Percentiles rank a stretch among this genome's conserved stretches.
These are phyloP conservation scores for Bilobella aurantiaca DNA, from an alignment of 1,140 invertebrate species.

Conservation along the genomic window DNA sequence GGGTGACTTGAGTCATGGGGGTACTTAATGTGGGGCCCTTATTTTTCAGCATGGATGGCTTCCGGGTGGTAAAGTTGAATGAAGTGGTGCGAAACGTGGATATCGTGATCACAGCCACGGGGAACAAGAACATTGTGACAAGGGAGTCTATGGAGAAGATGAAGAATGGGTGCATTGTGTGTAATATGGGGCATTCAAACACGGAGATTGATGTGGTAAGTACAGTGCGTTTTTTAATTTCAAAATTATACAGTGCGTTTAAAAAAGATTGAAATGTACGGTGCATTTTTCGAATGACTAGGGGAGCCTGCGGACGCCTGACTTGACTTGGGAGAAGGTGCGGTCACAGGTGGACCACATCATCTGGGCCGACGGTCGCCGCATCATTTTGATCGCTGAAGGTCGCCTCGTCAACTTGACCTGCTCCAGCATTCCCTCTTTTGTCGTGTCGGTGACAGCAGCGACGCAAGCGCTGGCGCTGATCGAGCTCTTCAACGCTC, in stretches of 20 bases:
- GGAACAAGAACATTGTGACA: constrained; percentile 92
- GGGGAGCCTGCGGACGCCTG: constrained; percentile 84
- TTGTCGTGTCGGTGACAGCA: constrained; percentile 90
- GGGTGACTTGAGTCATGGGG: too few species aligned
- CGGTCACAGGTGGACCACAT: constrained; percentile 94
- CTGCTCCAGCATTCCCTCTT: constrained; percentile 93
- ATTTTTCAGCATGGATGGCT: constrained; percentile 85
- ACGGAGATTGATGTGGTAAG: constrained; percentile 93
- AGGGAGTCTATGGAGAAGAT: constrained; percentile 92
- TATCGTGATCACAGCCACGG: constrained; percentile 89
- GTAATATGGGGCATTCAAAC: constrained; percentile 97
- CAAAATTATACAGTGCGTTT: constrained; percentile 98
- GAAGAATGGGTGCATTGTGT: constrained; percentile 92
- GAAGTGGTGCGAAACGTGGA: constrained; percentile 89
- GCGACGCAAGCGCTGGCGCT: constrained; percentile 88
- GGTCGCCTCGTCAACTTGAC: constrained; percentile 90
- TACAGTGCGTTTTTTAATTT: too few species aligned
- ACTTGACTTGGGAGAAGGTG: constrained; percentile 94
- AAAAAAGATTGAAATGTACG: constrained; percentile 96
- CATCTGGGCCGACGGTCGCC: constrained; percentile 87
- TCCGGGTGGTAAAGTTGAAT: constrained; percentile 85
- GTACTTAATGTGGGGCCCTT: background rate
- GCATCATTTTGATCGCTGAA: constrained; percentile 84
- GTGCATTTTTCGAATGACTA: constrained; percentile 41
- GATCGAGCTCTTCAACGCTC: constrained; percentile 94